Evolutionary conservation across 2,888 invertebrate species (phyloP).

Genomic region (Athetis lepigone): DNA sequence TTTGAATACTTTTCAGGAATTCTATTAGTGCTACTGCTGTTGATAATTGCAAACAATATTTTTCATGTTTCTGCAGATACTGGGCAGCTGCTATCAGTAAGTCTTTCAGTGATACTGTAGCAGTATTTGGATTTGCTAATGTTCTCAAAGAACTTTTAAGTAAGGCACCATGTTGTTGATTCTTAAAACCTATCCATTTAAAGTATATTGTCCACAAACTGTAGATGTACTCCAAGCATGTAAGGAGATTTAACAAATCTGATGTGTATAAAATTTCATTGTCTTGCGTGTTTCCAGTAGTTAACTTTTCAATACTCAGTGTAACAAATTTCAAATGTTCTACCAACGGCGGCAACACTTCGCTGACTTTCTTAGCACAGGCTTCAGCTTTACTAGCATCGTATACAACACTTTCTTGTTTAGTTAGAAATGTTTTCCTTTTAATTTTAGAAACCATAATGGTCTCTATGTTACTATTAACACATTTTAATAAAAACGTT

Average conservation of each 20-base stretch:
- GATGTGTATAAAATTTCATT: conserved; percentile 69
- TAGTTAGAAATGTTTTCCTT: conserved; percentile 79
- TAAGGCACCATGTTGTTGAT: conserved; percentile 79
- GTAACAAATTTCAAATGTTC: conserved; percentile 76
- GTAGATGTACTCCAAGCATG: conserved; percentile 90
- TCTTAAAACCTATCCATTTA: conserved; percentile 92
- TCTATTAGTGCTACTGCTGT: conserved; percentile 90
- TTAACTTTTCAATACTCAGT: conserved; percentile 72
- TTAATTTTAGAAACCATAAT: conserved; percentile 82
- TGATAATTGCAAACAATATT: conserved; percentile 88
- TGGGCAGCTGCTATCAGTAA: conserved; percentile 78
- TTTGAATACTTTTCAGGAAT: conserved; percentile 86
- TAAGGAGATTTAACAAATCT: conserved; percentile 75
- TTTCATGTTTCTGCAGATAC: conserved; percentile 84
- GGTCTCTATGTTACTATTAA: conserved; percentile 76
- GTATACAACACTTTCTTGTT: conserved; percentile 74
- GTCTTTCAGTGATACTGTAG: conserved; percentile 76
- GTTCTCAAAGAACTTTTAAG: conserved; percentile 82
- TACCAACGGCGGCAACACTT: conserved; percentile 78
- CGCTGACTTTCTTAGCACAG: conserved; percentile 75
- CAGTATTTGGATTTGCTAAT: conserved; percentile 74
- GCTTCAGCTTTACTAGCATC: conserved; percentile 78
- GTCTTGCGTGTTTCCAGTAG: conserved; percentile 67
- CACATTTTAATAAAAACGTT: conserved; percentile 77
- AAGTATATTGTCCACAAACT: conserved; percentile 90